Percentiles rank a stretch among this genome's conserved stretches.
phyloP scores from a whole-genome alignment of 1,140 invertebrate genomes.

The Micrasema longulum region DNA sequence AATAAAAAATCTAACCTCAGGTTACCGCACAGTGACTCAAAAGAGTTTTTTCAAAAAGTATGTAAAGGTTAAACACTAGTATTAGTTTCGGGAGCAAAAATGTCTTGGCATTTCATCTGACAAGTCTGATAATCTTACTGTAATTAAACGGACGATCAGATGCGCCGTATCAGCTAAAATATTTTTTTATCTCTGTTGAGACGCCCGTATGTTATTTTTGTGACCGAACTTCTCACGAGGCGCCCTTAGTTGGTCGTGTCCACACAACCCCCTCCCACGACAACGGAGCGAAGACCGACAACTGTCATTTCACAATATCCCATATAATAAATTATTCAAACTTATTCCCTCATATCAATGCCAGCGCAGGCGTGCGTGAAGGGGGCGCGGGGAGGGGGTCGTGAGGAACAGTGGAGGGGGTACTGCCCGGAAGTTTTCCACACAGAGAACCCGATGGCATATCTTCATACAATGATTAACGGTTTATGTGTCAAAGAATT shows the following conservation, averaged over 20 bases:
- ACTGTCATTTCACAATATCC: constrained; percentile 55
- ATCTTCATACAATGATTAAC: constrained; percentile 37
- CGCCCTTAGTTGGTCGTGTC: background rate
- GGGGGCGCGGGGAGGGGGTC: background rate
- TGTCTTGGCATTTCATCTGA: too few relatives aligned
- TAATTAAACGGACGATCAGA: too few relatives aligned
- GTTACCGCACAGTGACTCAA: too few relatives aligned
- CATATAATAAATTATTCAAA: constrained; percentile 56
- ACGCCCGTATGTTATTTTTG: too few relatives aligned
- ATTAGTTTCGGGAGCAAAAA: too few relatives aligned
- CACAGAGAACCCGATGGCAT: constrained; percentile 27
- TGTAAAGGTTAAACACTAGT: too few relatives aligned
- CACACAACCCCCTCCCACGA: background rate
- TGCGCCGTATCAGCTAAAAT: too few relatives aligned
- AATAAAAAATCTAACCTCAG: too few relatives aligned
- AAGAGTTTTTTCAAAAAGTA: too few relatives aligned
- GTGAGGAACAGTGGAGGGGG: constrained; percentile 6
- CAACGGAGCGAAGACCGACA: constrained; percentile 40
- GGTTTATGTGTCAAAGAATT: constrained; percentile 25
- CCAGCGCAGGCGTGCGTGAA: constrained; percentile 37
- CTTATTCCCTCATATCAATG: constrained; percentile 55
- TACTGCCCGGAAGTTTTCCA: constrained; percentile 37
- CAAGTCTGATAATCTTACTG: too few relatives aligned
- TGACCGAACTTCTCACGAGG: constrained; percentile 10
- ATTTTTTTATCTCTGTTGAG: background rate